phyloP scores from a whole-genome alignment of 2,797 vertebrate species.

The Valencia hispanica region DNA sequence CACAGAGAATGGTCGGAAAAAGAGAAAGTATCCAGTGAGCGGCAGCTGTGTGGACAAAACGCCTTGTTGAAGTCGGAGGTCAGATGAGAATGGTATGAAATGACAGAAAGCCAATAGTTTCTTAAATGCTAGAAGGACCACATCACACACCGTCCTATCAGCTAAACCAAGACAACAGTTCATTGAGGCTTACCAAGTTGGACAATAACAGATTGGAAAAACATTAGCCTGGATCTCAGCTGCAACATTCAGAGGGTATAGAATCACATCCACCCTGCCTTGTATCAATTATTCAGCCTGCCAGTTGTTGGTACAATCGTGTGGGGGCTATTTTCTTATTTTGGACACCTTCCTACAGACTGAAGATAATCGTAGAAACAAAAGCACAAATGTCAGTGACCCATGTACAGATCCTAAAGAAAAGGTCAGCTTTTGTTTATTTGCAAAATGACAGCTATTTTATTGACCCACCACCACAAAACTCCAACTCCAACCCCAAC shows the following conservation, averaged over 20 bases:
- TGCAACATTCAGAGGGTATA: neutral
- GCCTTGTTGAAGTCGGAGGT: neutral
- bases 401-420: neutral
- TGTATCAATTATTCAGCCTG: neutral
- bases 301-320: neutral
- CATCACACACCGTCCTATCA: neutral
- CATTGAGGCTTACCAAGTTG: neutral
- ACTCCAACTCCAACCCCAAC: neutral
- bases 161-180: neutral
- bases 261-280: neutral
- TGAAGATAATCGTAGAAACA: neutral
- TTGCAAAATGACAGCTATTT: neutral
- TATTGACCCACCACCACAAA: neutral
- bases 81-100: neutral
- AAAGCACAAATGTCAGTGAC: neutral
- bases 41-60: neutral
- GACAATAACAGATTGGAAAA: neutral
- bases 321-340: neutral
- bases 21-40: neutral
- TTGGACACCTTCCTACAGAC: neutral
- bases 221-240: neutral
- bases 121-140: neutral
- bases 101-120: neutral
- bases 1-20: neutral
- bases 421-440: slow-evolving; percentile 8